Percentiles rank a stretch among this genome's conserved stretches.
Conservation (phyloP, 1,140 invertebrate species). For the Hyles euphorbiae region DNA sequence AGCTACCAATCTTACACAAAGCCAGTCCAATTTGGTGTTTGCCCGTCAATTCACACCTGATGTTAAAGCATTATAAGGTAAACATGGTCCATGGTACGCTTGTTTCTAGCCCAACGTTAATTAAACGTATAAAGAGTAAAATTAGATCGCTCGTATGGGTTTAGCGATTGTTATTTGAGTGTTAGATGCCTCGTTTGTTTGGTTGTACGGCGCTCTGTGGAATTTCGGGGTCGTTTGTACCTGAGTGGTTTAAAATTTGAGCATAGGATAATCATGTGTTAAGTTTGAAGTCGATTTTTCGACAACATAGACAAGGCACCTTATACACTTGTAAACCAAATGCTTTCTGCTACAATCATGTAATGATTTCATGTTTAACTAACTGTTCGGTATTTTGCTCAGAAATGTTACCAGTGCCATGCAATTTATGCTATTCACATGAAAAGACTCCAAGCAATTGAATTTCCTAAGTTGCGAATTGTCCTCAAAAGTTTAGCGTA, state of each 20-base stretch:
- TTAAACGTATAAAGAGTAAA: conserved; percentile 50
- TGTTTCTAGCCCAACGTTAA: conserved; percentile 40
- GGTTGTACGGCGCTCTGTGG: not conserved
- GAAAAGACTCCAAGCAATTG: no score
- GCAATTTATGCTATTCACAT: no score
- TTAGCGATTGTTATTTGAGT: conserved; percentile 22
- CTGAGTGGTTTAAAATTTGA: conserved; percentile 2
- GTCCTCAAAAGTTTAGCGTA: no score
- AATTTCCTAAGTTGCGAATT: no score
- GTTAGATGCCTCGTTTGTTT: conserved; percentile 14
- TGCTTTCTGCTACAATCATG: not conserved
- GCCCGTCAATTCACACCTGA: conserved; percentile 30
- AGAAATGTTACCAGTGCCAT: no score
- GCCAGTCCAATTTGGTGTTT: conserved; percentile 40
- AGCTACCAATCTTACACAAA: conserved; percentile 51
- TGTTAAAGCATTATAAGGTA: conserved; percentile 33
- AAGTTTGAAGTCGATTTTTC: not conserved
- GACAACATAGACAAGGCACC: not conserved
- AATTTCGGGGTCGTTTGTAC: not conserved
- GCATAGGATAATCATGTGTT: not conserved
- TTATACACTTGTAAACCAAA: not conserved
- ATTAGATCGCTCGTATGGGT: conserved; percentile 33
- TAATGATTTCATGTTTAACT: no score
- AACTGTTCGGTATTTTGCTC: no score
- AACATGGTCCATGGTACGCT: conserved; percentile 26